Evolutionary conservation across 2,888 invertebrate species (phyloP).

Genomic region (Coelinius sp.): DNA sequence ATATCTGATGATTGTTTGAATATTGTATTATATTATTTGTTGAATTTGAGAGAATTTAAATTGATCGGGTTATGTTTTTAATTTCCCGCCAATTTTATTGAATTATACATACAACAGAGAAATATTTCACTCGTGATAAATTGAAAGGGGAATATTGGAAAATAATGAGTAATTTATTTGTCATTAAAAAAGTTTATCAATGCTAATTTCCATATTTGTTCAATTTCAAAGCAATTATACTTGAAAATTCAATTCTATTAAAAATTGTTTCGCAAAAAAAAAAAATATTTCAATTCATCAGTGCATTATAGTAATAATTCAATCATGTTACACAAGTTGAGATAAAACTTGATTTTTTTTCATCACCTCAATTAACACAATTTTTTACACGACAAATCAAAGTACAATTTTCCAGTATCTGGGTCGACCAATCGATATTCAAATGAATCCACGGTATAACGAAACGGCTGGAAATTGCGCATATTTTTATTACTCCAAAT

Average conservation of each 20-base stretch:
- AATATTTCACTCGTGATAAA: not conserved
- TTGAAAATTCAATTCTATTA: not conserved
- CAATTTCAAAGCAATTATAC: not conserved
- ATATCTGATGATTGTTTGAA: not conserved
- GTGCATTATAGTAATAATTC: too few relatives aligned
- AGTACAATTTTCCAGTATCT: not conserved
- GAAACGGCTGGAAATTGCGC: not conserved
- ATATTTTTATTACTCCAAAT: not conserved
- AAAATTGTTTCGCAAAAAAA: not conserved
- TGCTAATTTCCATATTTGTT: not conserved
- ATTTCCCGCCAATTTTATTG: not conserved
- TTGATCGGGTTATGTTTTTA: too few relatives aligned
- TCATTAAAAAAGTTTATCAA: not conserved
- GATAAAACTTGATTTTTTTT: not conserved
- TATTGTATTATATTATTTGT: not conserved
- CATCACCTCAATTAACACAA: not conserved
- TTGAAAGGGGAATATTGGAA: not conserved
- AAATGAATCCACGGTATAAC: conserved; percentile 1
- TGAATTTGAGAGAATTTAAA: too few relatives aligned
- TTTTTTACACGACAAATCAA: not conserved
- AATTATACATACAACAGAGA: not conserved
- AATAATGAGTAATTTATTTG: not conserved
- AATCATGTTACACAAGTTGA: too few relatives aligned
- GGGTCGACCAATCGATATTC: conserved; percentile 18
- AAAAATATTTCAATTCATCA: too few relatives aligned